Evolutionary conservation across 2,797 vertebrate genomes (phyloP), one percentile per base, ranked within the genome.

Genomic region (Erithacus rubecula): DNA sequence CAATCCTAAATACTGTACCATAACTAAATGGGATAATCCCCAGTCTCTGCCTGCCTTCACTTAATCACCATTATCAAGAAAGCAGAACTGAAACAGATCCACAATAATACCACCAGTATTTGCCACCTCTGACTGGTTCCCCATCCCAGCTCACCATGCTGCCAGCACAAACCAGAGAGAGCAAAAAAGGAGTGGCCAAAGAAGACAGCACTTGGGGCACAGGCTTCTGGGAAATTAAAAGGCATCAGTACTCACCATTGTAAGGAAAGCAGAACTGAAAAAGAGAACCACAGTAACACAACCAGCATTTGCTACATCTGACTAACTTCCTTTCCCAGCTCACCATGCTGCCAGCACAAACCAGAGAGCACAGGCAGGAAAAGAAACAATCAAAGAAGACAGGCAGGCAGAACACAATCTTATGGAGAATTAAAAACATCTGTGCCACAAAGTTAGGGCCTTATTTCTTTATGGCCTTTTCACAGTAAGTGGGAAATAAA

Each of bases 211-310:
- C 4, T 15, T 43, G 14, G 46, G 15, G 21, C 55, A 90, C 23
- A 76, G 36, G 32, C 59, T 72, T 53, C 53, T 1, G 2, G 32
- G 69, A 11, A 83, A 79, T 60, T 49, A 85, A 93, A 84, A 85
- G 68, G 51, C 36, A 37, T 32, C 51, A 72, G 59, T 18, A 37
- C 26, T 71, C 32, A 51, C 13, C 17, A 75, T n/a, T 63, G 18
- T 26, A 89, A 87, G 43, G 32, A 82, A 96, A 89, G 59, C 15
- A 49, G 55, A 94, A 91, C 18, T 62, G 37, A 79, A 87, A 95
- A 47, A 79, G 37, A n/a, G 23, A 90, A 29, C 10, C 2, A 55
- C 27, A 44, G 44, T 74, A 80, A 90, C 55, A 44, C 32, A 88
- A 74, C 12, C 69, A 24, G 36, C 67, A 59, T 56, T 74, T 83